phyloP scores from a whole-genome alignment of 2,888 invertebrate genomes.

The Anodontia alba region DNA sequence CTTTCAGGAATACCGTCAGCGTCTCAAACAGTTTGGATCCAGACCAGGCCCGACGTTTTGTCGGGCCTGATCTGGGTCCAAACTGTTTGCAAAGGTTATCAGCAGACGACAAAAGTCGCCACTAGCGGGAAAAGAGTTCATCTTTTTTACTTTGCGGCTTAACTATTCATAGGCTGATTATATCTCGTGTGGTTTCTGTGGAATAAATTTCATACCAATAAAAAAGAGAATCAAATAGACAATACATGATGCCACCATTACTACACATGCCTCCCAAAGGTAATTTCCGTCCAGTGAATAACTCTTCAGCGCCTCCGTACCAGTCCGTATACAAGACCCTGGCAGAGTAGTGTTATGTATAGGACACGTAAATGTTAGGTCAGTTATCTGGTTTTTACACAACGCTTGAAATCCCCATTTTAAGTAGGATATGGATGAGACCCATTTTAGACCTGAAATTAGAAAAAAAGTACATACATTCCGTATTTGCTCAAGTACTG shows the following conservation, averaged over 20 bases:
- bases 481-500: too few relatives aligned
- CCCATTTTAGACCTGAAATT: constrained; percentile 76
- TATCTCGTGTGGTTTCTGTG: constrained; percentile 78
- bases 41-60: too few relatives aligned
- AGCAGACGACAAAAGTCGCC: too few relatives aligned
- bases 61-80: too few relatives aligned
- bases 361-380: constrained; percentile 72
- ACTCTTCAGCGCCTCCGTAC: constrained; percentile 69
- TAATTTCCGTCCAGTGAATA: constrained; percentile 70
- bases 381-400: constrained; percentile 69
- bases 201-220: constrained; percentile 69
- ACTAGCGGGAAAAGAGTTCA: too few relatives aligned
- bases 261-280: constrained; percentile 66
- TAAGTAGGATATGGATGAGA: constrained; percentile 75
- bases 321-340: constrained; percentile 67
- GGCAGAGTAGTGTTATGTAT: constrained; percentile 21
- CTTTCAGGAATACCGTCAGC: too few relatives aligned
- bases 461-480: too few relatives aligned
- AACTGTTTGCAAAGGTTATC: too few relatives aligned
- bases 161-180: too few relatives aligned
- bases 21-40: too few relatives aligned
- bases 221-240: constrained; percentile 72
- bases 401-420: constrained; percentile 80
- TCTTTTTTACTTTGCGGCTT: too few relatives aligned
- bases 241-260: constrained; percentile 65